Percentiles rank a stretch among this genome's conserved stretches.
These are phyloP conservation scores for Nyctereutes procyonoides DNA, from an alignment of 2,113 vertebrate species.

Conservation along the genomic window DNA sequence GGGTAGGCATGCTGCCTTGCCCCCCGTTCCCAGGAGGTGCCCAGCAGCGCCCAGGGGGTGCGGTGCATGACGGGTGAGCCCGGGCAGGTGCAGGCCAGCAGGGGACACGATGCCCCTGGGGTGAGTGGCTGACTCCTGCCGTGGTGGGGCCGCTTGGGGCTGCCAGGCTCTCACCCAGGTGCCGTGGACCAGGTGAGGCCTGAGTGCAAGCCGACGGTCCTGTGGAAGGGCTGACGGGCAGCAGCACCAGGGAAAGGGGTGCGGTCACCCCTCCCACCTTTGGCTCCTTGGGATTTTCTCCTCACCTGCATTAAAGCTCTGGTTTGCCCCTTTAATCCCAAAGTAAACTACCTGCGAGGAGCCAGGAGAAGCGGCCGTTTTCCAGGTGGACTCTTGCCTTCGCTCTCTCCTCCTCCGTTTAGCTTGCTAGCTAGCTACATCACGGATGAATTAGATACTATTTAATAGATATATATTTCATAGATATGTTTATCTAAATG, in stretches of 20 bases:
- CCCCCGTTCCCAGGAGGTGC: too few relatives aligned
- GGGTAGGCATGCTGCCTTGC: accelerated
- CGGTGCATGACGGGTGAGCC: neutral
- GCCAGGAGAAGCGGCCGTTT: conserved; percentile 64
- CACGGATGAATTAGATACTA: conserved; percentile 69
- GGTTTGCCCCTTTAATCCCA: neutral
- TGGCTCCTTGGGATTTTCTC: neutral
- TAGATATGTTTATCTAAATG: too few relatives aligned
- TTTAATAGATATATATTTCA: neutral
- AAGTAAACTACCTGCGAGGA: conserved; percentile 64
- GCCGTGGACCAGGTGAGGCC: neutral
- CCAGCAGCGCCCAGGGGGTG: neutral
- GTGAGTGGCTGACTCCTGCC: neutral
- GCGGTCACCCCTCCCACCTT: too few relatives aligned
- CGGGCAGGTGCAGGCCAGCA: neutral
- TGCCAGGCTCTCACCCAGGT: neutral
- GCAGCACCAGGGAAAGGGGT: neutral
- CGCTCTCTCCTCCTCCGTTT: conserved; percentile 39
- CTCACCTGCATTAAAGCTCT: conserved; percentile 25
- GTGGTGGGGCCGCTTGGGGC: neutral
- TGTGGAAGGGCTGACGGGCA: neutral
- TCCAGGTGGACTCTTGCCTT: neutral
- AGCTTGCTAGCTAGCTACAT: conserved; percentile 76
- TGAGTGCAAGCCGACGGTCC: neutral
- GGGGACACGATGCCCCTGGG: neutral